Conservation (phyloP, 1,140 invertebrate species). For the Dysdera silvatica region DNA sequence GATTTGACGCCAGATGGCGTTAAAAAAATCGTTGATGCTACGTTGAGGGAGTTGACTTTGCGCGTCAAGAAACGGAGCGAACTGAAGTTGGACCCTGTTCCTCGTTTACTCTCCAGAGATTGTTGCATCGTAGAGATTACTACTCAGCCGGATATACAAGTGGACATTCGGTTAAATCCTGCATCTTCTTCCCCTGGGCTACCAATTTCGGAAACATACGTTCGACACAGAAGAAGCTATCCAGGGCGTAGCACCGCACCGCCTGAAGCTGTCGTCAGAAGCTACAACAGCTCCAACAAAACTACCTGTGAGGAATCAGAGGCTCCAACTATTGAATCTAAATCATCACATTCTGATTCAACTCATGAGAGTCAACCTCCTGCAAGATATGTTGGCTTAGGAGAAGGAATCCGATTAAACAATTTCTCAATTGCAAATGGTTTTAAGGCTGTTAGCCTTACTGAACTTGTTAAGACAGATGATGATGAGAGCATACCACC, state of each 20-base stretch:
- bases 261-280: slow-evolving; percentile 20
- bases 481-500: not conserved
- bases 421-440: slow-evolving; percentile 26
- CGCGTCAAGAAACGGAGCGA: slow-evolving; percentile 14
- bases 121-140: slow-evolving; percentile 22
- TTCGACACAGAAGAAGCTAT: not conserved
- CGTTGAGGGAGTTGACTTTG: no score
- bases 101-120: slow-evolving; percentile 2
- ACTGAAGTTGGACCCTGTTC: not conserved
- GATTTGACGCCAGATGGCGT: no score
- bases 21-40: no score
- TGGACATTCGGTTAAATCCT: slow-evolving; percentile 23
- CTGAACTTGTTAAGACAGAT: slow-evolving; percentile 18
- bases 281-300: slow-evolving; percentile 21
- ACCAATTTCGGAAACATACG: no score
- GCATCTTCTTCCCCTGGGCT: not conserved
- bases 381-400: slow-evolving; percentile 10
- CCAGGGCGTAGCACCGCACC: slow-evolving; percentile 18
- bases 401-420: slow-evolving; percentile 20
- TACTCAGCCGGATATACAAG: slow-evolving; percentile 20
- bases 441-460: slow-evolving; percentile 20
- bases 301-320: slow-evolving; percentile 11
- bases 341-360: slow-evolving; percentile 19
- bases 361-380: slow-evolving; percentile 2
- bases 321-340: slow-evolving; percentile 7